Conservation (phyloP, 2,888 invertebrate species). For the Chloroclysta siterata region DNA sequence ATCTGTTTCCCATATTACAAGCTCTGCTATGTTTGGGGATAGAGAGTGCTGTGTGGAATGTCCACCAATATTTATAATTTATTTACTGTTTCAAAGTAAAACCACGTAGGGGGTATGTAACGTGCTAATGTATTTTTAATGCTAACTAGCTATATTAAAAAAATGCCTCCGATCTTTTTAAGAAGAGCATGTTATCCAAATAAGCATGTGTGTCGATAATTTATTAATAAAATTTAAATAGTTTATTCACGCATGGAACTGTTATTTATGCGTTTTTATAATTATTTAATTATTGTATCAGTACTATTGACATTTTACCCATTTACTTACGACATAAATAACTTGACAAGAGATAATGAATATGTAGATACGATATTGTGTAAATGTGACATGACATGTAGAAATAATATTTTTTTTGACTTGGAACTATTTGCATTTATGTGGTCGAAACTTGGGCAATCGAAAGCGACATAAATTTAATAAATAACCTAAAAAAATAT, state of each 20-base stretch:
- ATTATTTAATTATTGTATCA: constrained; percentile 14
- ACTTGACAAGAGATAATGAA: constrained; percentile 3
- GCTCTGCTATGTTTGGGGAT: too few relatives aligned
- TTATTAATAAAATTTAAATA: not conserved
- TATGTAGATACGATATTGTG: not conserved
- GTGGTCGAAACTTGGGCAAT: too few relatives aligned
- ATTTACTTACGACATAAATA: not conserved
- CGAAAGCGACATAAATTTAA: too few relatives aligned
- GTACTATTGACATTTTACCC: constrained; percentile 6
- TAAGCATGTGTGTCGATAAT: not conserved
- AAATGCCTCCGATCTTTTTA: not conserved
- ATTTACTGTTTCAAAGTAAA: too few relatives aligned
- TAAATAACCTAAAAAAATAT: too few relatives aligned
- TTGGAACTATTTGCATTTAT: not conserved
- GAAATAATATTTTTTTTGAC: not conserved
- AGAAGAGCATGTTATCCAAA: not conserved
- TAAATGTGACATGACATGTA: constrained; percentile 3
- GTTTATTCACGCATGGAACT: not conserved
- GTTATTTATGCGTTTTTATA: not conserved
- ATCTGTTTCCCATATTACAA: too few relatives aligned
- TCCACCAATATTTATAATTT: too few relatives aligned
- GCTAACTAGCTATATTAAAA: not conserved
- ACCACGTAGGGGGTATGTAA: too few relatives aligned
- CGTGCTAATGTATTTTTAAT: too few relatives aligned
- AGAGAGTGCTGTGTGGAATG: too few relatives aligned